Evolutionary conservation across 2,113 vertebrate species (phyloP), one percentile per base, ranked within the genome.

Genomic region (Chrysochloris asiatica): DNA sequence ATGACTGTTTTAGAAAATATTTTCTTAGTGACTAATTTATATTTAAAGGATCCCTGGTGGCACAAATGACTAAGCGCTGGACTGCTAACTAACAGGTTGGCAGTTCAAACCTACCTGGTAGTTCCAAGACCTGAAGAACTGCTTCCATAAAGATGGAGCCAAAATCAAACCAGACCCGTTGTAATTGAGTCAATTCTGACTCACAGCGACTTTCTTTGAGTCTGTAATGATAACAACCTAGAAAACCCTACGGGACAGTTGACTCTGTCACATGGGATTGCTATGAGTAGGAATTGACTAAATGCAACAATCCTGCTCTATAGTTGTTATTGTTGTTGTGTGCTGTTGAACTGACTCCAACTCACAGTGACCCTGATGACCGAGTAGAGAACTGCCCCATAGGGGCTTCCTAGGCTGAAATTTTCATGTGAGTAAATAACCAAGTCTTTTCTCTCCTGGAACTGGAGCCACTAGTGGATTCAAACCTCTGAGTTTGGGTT

Each of bases 21-120:
- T 85, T 95, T 93, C 47, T 21, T 88, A 45, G 45, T 84, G n/a
- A 77, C 80, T 81, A 13, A 17, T 73, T 90, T 65, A 21, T 59
- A 80, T 84, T 92, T 78, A 83, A 59, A 59, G 56, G 24, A 8
- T 21, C 24, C 24, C 56, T 59, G 22, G 22, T 28, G 56, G 56
- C 26, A 24, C 24, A 59, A 59, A 28, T 24, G 24, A 26, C 26
- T 28, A 59, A 28, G 21, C 56, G 24, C 56, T 26, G 24, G 22
- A 59, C 56, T 59, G 24, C 22, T 12, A 8, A 59, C 24, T 7
- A 24, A 59, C 7, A 28, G 22, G 56, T 28, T 59, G 56, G 56
- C 56, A 26, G 56, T 59, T 22, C 24, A 26, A 56, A 59, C 56
- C 3, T 24, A 59, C 56, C 56, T 28, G 24, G 17, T 26, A 26